Base-by-base conservation (phyloP, 2,888 invertebrate species). In the Aleiodes leptofemur region DNA sequence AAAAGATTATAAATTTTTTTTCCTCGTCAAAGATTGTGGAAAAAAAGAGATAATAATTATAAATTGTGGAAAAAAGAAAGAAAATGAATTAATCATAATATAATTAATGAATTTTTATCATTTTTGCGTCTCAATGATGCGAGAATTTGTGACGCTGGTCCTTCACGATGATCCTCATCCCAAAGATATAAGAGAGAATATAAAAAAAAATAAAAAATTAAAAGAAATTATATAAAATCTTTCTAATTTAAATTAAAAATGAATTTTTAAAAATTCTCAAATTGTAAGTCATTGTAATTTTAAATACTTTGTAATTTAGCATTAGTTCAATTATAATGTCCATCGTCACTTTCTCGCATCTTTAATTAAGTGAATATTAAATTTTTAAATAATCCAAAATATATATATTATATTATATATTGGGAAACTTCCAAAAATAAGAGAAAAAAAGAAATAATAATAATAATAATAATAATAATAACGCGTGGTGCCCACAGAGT, bases 401-500 rank as follows among this genome's bases (percentile, higher is more conserved):
- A 34, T 34, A 34, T 43, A 43, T 43, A 43, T 23, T 23, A 23
- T 23, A 43, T 43, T 9, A 43, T 43, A 51, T 72, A 59, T 61
- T 16, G 7, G 7, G 16, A 8, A 69, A 57, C 68, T 71, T 73
- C 66, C 74, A 76, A 53, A 53, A 7, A 53, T 16, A 16, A 53
- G 13, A 53, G 13, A 16, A 53, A 14, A 51, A 13, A n/a, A 51
- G 11, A 51, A n/a, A n/a, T n/a, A n/a, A n/a, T n/a, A n/a, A n/a
- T n/a, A n/a, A n/a, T n/a, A n/a, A 23, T 23, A 23, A 23, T 23
- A 23, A 23, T 23, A 23, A 23, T 23, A 23, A 23, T 23, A 51
- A 77, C 73, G 74, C 74, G 77, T 77, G 74, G 68, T 74, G 71
- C 70, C 69, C 78, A 79, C 72, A 75, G 43, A 77, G 74, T 79